Evolutionary conservation across 1,140 invertebrate genomes (phyloP).

Genomic region (Pseudomyrmex pallidus): DNA sequence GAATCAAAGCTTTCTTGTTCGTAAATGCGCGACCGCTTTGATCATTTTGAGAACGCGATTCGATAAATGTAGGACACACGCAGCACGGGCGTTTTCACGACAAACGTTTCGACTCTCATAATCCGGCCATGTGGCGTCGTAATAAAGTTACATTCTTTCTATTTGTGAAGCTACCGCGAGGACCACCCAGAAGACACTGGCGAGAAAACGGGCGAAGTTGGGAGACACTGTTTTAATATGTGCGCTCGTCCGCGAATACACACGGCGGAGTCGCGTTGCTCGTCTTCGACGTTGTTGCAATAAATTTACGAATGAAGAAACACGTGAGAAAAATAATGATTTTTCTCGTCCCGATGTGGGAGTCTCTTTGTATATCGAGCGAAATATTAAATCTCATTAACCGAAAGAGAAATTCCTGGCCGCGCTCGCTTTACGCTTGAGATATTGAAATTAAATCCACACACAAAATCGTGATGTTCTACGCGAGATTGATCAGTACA

Average conservation of each 20-base stretch:
- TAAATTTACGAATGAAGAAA: constrained; percentile 27
- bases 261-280: not conserved
- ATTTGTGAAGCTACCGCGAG: constrained; percentile 40
- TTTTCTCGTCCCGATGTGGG: constrained; percentile 6
- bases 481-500: not conserved
- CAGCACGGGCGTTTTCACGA: not conserved
- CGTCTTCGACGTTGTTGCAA: constrained; percentile 42
- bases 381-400: constrained; percentile 55
- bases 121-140: constrained; percentile 49
- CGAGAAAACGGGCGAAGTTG: constrained; percentile 12
- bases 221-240: constrained; percentile 54
- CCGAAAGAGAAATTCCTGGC: not conserved
- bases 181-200: constrained; percentile 44
- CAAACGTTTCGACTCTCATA: constrained; percentile 37
- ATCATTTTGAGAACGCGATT: constrained; percentile 14
- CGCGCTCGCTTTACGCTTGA: not conserved
- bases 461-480: constrained; percentile 30
- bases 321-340: constrained; percentile 41
- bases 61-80: too few species aligned
- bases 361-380: constrained; percentile 16
- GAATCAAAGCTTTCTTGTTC: too few species aligned
- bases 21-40: not conserved
- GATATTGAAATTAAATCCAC: constrained; percentile 28
- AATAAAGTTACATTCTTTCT: constrained; percentile 58
- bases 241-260: not conserved